phyloP scores from a whole-genome alignment of 2,888 invertebrate genomes.

The Aleiodes testaceus region DNA sequence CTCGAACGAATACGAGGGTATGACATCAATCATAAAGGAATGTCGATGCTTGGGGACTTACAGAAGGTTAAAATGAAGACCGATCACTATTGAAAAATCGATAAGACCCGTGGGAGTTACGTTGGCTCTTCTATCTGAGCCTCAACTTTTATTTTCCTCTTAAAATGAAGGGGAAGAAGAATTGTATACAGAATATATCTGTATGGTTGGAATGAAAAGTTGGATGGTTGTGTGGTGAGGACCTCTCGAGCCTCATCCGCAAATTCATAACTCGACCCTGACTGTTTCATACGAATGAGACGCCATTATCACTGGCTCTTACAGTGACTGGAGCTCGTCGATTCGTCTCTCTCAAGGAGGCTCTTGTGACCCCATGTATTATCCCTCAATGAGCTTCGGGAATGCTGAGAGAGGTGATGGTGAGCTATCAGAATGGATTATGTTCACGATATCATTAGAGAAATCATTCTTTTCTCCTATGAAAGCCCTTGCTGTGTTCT shows the following conservation, averaged over 20 bases:
- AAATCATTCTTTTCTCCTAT: not conserved
- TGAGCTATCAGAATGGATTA: not conserved
- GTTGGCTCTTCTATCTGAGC: slow-evolving; percentile 14
- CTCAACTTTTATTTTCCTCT: not conserved
- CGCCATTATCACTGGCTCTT: slow-evolving; percentile 20
- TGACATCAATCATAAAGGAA: slow-evolving; percentile 39
- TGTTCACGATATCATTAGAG: not conserved
- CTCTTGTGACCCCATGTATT: slow-evolving; percentile 9
- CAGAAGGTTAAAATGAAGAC: slow-evolving; percentile 37
- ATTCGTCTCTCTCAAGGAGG: slow-evolving; percentile 25
- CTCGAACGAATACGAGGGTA: not conserved
- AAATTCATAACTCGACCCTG: slow-evolving; percentile 24
- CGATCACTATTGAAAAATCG: slow-evolving; percentile 33
- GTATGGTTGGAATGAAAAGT: not conserved
- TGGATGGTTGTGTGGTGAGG: not conserved
- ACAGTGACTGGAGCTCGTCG: slow-evolving; percentile 17
- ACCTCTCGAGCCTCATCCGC: slow-evolving; percentile 4
- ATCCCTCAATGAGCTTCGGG: not conserved
- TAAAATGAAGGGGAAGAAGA: not conserved
- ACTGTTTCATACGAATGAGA: not conserved
- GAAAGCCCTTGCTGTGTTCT: no score
- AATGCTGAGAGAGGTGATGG: not conserved
- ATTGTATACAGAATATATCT: not conserved
- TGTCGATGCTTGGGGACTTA: slow-evolving; percentile 15
- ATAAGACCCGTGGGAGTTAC: slow-evolving; percentile 29